Percentiles rank a stretch among this genome's conserved stretches.
Evolutionary conservation across 2,797 vertebrate species (phyloP).

Genomic region (Neosilurus mollespiculum): DNA sequence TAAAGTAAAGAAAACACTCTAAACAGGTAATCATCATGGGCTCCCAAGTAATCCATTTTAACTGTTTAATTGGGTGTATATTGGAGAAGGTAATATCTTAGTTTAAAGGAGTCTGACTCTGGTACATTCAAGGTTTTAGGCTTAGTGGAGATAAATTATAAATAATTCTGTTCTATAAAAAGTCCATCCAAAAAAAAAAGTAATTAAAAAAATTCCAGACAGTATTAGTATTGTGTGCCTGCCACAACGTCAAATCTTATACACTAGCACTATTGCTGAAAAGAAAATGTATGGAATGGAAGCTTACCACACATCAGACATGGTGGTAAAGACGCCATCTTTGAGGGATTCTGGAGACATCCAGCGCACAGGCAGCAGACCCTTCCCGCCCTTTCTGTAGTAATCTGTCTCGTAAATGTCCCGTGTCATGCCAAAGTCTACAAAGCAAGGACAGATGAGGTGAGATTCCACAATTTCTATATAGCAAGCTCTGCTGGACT

Average conservation of each 20-base stretch:
- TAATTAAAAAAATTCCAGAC: constrained; percentile 2
- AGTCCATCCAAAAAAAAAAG: neutral
- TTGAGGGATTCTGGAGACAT: constrained; percentile 99
- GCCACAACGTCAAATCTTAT: neutral
- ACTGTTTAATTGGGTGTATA: neutral
- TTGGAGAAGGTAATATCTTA: neutral
- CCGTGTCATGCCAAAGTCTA: constrained; percentile 98
- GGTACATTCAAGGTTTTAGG: neutral
- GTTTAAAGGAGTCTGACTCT: neutral
- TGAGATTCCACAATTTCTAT: constrained; percentile 37
- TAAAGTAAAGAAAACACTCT: no score
- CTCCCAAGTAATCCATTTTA: neutral
- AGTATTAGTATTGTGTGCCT: neutral
- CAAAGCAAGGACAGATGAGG: constrained; percentile 46
- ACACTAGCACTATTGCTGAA: neutral
- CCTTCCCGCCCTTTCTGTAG: constrained; percentile 97
- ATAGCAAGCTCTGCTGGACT: constrained; percentile 26
- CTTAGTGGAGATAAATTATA: neutral
- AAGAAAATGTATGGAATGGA: constrained; percentile 9
- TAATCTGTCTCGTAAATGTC: constrained; percentile 99
- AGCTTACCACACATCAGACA: constrained; percentile 94
- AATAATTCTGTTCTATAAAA: neutral
- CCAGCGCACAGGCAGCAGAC: constrained; percentile 95
- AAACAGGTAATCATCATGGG: neutral
- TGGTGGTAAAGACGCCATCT: constrained; percentile 96